Evolutionary conservation across 2,888 invertebrate species (phyloP).

Genomic region (Nasonovia ribisnigri): DNA sequence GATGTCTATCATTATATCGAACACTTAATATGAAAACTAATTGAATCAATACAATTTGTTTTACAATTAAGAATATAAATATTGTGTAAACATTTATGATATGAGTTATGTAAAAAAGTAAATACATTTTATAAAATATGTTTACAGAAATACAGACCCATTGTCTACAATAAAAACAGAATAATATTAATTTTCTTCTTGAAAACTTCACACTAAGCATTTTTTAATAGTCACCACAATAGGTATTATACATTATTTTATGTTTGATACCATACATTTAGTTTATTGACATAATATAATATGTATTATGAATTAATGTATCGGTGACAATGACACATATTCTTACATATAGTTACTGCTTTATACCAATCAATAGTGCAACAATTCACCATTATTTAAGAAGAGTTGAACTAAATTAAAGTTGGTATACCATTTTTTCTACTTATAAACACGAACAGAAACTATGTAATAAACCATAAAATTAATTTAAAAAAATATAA

Average conservation of each 20-base stretch:
- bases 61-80: not conserved
- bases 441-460: not conserved
- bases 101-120: not conserved
- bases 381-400: not conserved
- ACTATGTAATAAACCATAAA: not conserved
- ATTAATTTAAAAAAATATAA: not conserved
- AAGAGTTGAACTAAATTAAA: not conserved
- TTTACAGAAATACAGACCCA: not conserved
- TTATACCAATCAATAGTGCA: slow-evolving; percentile 3
- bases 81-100: too few relatives aligned
- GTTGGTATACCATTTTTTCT: not conserved
- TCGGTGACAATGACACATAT: not conserved
- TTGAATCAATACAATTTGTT: not conserved
- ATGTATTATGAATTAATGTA: slow-evolving; percentile 27
- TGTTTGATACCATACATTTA: not conserved
- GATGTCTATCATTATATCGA: not conserved
- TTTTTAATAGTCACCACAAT: not conserved
- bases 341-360: not conserved
- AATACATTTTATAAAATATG: not conserved
- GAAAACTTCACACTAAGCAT: not conserved
- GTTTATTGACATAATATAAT: not conserved
- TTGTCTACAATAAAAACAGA: not conserved
- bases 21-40: not conserved
- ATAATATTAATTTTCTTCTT: not conserved
- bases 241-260: slow-evolving; percentile 6